Conservation (phyloP, 2,113 vertebrate species). For the Heterochromis multidens region DNA sequence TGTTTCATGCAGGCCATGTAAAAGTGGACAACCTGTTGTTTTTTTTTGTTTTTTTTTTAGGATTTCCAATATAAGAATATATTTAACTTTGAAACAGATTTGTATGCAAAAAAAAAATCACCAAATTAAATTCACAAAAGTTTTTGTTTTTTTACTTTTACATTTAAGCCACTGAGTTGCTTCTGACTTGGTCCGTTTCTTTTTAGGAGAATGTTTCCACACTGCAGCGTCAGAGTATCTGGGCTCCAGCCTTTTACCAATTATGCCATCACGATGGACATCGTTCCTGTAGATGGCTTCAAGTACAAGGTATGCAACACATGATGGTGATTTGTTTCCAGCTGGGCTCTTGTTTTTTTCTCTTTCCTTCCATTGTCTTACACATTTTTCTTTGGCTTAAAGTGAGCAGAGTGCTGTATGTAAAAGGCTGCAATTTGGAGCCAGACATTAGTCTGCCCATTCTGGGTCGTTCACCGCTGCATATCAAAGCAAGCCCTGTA, state of each 20-base stretch:
- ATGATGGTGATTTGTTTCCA: no score
- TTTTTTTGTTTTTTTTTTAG: background rate
- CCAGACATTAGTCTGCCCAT: constrained; percentile 51
- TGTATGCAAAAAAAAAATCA: background rate
- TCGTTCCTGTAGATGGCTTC: constrained; percentile 79
- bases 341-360: no score
- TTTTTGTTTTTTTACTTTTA: no score
- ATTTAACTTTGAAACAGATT: background rate
- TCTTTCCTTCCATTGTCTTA: background rate
- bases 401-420: background rate
- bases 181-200: background rate
- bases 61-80: background rate
- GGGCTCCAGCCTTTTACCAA: constrained; percentile 80
- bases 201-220: constrained; percentile 84
- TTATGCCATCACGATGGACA: constrained; percentile 82
- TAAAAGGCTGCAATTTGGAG: constrained; percentile 22
- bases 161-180: background rate
- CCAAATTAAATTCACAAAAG: background rate
- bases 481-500: constrained; percentile 77
- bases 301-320: constrained; percentile 79
- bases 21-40: background rate
- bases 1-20: background rate
- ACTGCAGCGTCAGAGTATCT: constrained; percentile 79
- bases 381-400: background rate
- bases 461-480: constrained; percentile 36